Base-by-base conservation (phyloP, 2,888 invertebrate genomes). In the Colostygia pectinataria region DNA sequence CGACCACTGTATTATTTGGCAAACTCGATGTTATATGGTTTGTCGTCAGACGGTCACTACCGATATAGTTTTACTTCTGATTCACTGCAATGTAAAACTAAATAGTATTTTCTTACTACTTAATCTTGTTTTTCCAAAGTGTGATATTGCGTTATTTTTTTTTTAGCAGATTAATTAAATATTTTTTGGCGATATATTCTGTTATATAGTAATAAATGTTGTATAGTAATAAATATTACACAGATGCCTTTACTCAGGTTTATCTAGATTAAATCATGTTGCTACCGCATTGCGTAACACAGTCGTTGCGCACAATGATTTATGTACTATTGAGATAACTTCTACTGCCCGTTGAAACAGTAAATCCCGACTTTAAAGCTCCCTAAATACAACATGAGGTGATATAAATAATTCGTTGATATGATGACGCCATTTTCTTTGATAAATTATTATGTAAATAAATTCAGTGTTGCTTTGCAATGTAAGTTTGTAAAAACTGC, bases 361-460 rank as follows among this genome's bases (percentile, higher is more conserved):
- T 40, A 28, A 33, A 42, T 44, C 59, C 53, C 46, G 47, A 52
- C 56, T 59, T 51, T 65, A 53, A 25, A 52, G 47, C 58, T 64
- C 66, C 71, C 65, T 53, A 45, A 60, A 70, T 73, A 66, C 59
- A 52, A 65, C 46, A 55, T 59, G 38, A 68, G 64, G n/a, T 71
- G 61, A 59, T 68, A 57, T 56, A 59, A 54, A 57, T 41, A 48
- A n/a, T n/a, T n/a, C 55, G 45, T 66, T 63, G 69, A 68, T 60
- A 59, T 63, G 69, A 68, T 60, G 60, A 68, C 51, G 53, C 47
- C 59, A 58, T 63, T 68, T 61, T 51, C 61, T 61, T 65, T 70
- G 53, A 72, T 74, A 72, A 68, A 71, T 74, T 67, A 62, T 58
- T 51, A 57, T 55, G 56, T 59, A 64, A 71, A 74, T 69, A 64